Evolutionary conservation across 2,797 vertebrate species (phyloP), one percentile per base, ranked within the genome.

Genomic region (Macrochelys suwanniensis): DNA sequence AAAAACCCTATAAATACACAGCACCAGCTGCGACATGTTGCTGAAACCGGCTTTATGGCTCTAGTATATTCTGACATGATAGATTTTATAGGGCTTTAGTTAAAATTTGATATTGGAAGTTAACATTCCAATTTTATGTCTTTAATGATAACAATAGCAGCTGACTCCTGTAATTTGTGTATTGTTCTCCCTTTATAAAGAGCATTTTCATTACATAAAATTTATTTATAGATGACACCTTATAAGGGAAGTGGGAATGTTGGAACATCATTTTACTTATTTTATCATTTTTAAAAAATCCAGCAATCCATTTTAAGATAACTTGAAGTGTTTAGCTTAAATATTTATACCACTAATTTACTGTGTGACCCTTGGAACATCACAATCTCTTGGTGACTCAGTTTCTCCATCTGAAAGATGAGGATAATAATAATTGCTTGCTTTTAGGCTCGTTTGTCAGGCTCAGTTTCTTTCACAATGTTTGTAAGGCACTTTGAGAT

Each of bases 11-110:
- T 96, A 95, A 96, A 96, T 96, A 95, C 83, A 47, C 88, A 91
- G 80, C 94, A 65, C 94, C 99, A 99, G 99, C 99, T 99, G 99
- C 93, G 95, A 96, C 96, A 86, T 97, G 98, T 99, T 98, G 96
- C 89, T 26, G 94, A 93, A 97, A 96, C 96, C 95, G 97, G 97
- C 98, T 98, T 98, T 98, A 98, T 95, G 90, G 97, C 98, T 98
- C 98, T 97, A 98, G 98, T 98, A 56, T 98, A 95, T 98, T 98
- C 98, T 98, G 99, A 98, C 98, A 98, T 98, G 96, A 98, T 96
- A 96, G 95, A 96, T 99, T 99, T 98, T 96, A 93, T 98, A 98
- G 98, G 98, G 98, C 97, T 91, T 96, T 98, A 98, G 98, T 98
- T 99, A 98, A 97, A 97, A 98, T 98, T 98, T 90, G 87, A 95